Percentiles rank a stretch among this genome's conserved stretches.
phyloP scores from a whole-genome alignment of 92 coral and sea anemone species.

The Galaxea fascicularis region DNA sequence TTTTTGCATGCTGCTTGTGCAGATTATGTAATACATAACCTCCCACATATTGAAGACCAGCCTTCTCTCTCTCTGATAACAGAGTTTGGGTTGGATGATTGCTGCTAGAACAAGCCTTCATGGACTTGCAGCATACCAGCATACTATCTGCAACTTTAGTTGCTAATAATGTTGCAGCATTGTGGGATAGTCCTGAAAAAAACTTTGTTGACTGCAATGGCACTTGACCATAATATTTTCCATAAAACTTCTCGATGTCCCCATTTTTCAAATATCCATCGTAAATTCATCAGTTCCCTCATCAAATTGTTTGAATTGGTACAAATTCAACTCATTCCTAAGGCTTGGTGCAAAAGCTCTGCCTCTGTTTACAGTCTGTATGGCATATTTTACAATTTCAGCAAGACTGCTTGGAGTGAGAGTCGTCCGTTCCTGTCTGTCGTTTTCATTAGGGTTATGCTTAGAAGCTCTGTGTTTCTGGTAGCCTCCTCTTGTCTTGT shows the following conservation, averaged over 20 bases:
- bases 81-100: too few relatives aligned
- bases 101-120: conserved; percentile 8
- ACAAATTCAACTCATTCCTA: conserved; percentile 20
- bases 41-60: conserved; percentile 64
- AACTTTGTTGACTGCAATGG: conserved; percentile 61
- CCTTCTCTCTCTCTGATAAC: too few relatives aligned
- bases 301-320: conserved; percentile 28
- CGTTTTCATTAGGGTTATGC: conserved; percentile 35
- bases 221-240: conserved; percentile 47
- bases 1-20: conserved; percentile 44
- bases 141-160: conserved; percentile 74
- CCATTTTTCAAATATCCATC: conserved; percentile 56
- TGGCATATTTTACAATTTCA: conserved; percentile 45
- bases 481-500: conserved; percentile 60
- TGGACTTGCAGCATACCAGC: conserved; percentile 40
- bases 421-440: neutral
- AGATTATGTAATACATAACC: conserved; percentile 72
- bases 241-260: conserved; percentile 68
- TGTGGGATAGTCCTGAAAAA: conserved; percentile 57
- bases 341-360: conserved; percentile 4
- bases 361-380: conserved; percentile 22
- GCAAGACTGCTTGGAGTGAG: conserved; percentile 41
- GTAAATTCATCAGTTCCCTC: conserved; percentile 59
- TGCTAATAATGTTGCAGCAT: conserved; percentile 76
- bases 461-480: conserved; percentile 62